A percentile compares a stretch with the other conserved stretches of the same genome.
These are phyloP conservation scores for Aphelinus atriplicis DNA, from an alignment of 1,140 invertebrate species.

Conservation along the genomic window DNA sequence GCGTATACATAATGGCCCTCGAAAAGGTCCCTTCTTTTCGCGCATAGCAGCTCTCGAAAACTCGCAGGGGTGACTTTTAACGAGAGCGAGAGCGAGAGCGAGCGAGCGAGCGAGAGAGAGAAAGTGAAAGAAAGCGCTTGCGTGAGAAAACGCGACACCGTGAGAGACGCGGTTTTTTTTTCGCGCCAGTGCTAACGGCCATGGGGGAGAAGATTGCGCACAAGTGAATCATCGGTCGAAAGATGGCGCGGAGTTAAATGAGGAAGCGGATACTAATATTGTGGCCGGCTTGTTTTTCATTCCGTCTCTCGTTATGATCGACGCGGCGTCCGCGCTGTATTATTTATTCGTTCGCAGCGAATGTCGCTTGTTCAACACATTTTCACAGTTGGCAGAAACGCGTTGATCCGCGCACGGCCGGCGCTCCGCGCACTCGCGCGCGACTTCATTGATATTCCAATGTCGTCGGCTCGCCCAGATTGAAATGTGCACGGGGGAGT, in stretches of 20 bases:
- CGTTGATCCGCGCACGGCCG: too few relatives aligned
- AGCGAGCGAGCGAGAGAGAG: slow-evolving; percentile 22
- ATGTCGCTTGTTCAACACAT: too few relatives aligned
- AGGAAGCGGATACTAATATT: slow-evolving; percentile 37
- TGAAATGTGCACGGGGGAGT: too few relatives aligned
- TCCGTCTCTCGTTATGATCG: background rate
- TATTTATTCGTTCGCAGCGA: too few relatives aligned
- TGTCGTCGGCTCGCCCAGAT: too few relatives aligned
- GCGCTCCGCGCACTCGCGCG: too few relatives aligned
- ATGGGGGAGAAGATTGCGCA: background rate
- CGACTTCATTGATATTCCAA: too few relatives aligned
- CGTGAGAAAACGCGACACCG: too few relatives aligned
- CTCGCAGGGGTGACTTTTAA: slow-evolving; percentile 28
- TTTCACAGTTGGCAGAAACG: too few relatives aligned
- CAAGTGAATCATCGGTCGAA: slow-evolving; percentile 24
- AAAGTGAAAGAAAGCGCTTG: background rate
- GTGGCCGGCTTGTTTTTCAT: slow-evolving; percentile 17
- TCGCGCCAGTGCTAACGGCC: background rate
- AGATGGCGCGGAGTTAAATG: slow-evolving; percentile 11
- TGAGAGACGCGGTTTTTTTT: background rate
- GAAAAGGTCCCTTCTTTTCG: slow-evolving; percentile 14
- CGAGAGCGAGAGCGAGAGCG: background rate
- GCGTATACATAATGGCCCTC: slow-evolving; percentile 22
- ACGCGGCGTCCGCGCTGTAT: too few relatives aligned
- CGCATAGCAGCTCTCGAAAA: slow-evolving; percentile 13